Conservation (phyloP, 2,888 invertebrate species). For the Elysia crispata region DNA sequence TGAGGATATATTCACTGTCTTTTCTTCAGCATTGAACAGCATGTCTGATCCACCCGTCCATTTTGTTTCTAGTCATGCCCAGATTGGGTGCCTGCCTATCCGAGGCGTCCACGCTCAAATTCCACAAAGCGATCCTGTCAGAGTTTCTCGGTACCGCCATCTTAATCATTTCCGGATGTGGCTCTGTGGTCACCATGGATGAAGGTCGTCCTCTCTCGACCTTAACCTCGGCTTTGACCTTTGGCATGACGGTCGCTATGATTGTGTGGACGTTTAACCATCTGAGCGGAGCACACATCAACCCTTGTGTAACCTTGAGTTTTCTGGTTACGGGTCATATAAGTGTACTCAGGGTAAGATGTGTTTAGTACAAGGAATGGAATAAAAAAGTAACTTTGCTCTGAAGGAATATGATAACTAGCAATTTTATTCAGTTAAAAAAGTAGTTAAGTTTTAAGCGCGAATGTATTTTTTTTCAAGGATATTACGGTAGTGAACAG, state of each 20-base stretch:
- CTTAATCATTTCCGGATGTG: slow-evolving; percentile 90
- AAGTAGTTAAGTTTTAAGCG: too few species aligned
- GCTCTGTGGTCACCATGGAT: slow-evolving; percentile 79
- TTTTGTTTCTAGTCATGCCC: too few species aligned
- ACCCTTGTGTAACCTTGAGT: slow-evolving; percentile 93
- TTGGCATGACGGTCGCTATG: slow-evolving; percentile 91
- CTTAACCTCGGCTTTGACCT: slow-evolving; percentile 89
- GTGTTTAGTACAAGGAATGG: too few species aligned
- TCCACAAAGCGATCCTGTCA: slow-evolving; percentile 25
- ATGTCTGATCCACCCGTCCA: too few species aligned
- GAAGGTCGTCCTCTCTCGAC: slow-evolving; percentile 50
- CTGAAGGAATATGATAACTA: too few species aligned
- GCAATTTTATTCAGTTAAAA: too few species aligned
- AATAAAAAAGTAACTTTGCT: too few species aligned
- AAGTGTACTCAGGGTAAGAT: slow-evolving; percentile 85
- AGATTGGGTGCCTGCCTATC: too few species aligned
- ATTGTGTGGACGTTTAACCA: slow-evolving; percentile 90
- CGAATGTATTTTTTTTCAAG: too few species aligned
- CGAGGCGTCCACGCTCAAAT: slow-evolving; percentile 20
- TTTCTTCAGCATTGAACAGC: too few species aligned
- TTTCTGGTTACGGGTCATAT: slow-evolving; percentile 90
- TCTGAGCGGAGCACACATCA: slow-evolving; percentile 93
- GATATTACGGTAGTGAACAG: too few species aligned
- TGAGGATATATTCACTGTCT: too few species aligned
- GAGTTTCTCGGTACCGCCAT: slow-evolving; percentile 38